Conservation (phyloP, 2,888 invertebrate genomes). For the Bellardia bayeri region DNA sequence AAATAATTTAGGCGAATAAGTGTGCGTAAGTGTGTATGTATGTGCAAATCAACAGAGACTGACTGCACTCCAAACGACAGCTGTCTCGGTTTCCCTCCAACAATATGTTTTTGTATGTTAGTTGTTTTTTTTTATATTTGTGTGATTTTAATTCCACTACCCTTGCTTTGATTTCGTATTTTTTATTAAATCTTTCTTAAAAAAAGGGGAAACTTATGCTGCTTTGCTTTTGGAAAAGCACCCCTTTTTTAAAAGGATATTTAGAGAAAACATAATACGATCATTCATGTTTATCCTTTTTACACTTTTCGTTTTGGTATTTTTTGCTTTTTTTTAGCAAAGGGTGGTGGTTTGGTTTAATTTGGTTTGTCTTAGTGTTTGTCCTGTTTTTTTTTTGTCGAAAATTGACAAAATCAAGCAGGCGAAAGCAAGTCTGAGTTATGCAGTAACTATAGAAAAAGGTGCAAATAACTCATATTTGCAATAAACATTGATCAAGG, state of each 20-base stretch:
- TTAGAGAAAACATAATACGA: conserved; percentile 29
- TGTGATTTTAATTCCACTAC: conserved; percentile 49
- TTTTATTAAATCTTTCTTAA: conserved; percentile 34
- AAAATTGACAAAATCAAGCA: conserved; percentile 9
- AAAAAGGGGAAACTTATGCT: conserved; percentile 56
- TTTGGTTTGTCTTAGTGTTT: conserved; percentile 2
- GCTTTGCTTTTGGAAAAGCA: conserved; percentile 53
- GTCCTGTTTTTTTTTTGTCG: neutral
- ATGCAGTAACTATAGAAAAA: too few species aligned
- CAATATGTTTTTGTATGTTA: conserved; percentile 54
- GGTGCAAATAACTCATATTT: too few species aligned
- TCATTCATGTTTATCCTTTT: conserved; percentile 63
- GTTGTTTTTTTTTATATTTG: conserved; percentile 2
- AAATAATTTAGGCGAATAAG: neutral
- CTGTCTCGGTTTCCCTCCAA: conserved; percentile 37
- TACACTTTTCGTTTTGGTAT: conserved; percentile 33
- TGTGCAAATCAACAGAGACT: conserved; percentile 46
- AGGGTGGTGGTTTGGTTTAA: conserved; percentile 24
- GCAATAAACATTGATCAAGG: too few species aligned
- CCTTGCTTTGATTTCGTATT: conserved; percentile 64
- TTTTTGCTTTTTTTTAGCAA: conserved; percentile 2
- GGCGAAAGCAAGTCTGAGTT: neutral
- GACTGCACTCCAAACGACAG: conserved; percentile 54
- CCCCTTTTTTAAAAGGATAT: conserved; percentile 49
- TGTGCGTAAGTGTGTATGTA: neutral